Conservation (phyloP, 1,140 invertebrate genomes). For the Lucilia sericata region DNA sequence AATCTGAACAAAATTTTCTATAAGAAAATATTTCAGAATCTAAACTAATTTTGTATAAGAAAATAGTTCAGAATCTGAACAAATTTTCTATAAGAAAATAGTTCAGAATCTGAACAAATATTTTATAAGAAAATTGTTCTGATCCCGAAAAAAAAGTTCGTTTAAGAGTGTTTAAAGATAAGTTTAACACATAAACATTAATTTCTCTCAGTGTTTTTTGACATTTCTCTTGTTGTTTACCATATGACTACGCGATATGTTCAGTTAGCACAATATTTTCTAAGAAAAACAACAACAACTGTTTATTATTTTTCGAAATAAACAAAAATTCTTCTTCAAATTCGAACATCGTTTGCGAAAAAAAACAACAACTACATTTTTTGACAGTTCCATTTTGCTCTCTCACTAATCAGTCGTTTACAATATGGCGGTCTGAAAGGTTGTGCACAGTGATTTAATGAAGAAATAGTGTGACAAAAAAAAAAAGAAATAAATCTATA, state of each 20-base stretch:
- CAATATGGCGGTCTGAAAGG: constrained; percentile 45
- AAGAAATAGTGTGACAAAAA: background rate
- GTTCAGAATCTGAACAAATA: too few relatives aligned
- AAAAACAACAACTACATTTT: background rate
- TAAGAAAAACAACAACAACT: background rate
- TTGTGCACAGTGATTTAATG: background rate
- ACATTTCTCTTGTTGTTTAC: too few relatives aligned
- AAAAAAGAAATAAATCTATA: constrained; percentile 14
- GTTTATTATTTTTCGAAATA: background rate
- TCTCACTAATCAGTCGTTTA: constrained; percentile 30
- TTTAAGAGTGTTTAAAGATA: too few relatives aligned
- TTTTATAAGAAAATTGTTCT: too few relatives aligned
- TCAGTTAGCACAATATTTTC: background rate
- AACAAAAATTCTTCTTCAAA: background rate
- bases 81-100: too few relatives aligned
- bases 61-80: too few relatives aligned
- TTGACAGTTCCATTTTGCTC: background rate
- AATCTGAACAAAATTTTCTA: too few relatives aligned
- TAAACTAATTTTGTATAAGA: too few relatives aligned
- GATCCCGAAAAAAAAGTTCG: too few relatives aligned
- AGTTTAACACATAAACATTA: too few relatives aligned
- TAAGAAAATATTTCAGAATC: too few relatives aligned
- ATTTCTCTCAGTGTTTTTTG: too few relatives aligned
- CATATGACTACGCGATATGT: background rate
- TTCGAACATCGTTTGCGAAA: background rate